These are phyloP conservation scores for Ectemnius continuus DNA, from an alignment of 2,888 invertebrate species.

Conservation along the genomic window DNA sequence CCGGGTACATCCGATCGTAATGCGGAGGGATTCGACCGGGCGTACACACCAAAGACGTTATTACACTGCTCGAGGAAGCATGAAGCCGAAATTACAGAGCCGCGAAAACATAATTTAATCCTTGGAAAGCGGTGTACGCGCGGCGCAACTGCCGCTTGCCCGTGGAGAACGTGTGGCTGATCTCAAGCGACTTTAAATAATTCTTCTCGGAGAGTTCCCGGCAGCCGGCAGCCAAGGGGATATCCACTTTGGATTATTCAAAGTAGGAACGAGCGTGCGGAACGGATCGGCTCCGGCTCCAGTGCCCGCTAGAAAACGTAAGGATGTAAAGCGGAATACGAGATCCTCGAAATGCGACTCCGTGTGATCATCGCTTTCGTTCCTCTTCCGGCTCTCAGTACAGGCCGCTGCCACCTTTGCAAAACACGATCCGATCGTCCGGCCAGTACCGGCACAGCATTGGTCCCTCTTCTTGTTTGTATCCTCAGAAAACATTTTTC, in stretches of 20 bases:
- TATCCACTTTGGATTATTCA: constrained; percentile 51
- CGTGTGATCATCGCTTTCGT: constrained; percentile 15
- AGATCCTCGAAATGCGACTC: constrained; percentile 25
- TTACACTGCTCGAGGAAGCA: constrained; percentile 10
- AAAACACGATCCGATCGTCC: too few relatives aligned
- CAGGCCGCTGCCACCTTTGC: background rate
- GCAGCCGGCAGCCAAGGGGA: constrained; percentile 11
- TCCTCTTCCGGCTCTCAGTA: constrained; percentile 16
- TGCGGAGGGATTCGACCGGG: constrained; percentile 1
- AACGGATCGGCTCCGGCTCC: constrained; percentile 14
- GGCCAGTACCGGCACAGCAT: too few relatives aligned
- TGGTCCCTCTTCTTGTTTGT: too few relatives aligned
- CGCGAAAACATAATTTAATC: constrained; percentile 3
- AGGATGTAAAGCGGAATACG: constrained; percentile 37
- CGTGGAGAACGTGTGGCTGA: constrained; percentile 27
- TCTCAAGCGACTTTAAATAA: constrained; percentile 51
- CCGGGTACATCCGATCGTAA: background rate
- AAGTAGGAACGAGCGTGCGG: constrained; percentile 25
- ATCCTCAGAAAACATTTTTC: too few relatives aligned
- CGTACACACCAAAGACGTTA: background rate
- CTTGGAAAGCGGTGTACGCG: background rate
- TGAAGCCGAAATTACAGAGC: constrained; percentile 34
- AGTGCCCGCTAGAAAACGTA: constrained; percentile 12
- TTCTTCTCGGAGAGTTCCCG: constrained; percentile 35
- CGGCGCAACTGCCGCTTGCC: background rate